Evolutionary conservation across 2,888 invertebrate genomes (phyloP), one percentile per base, ranked within the genome.

Genomic region (Idaea aversata): DNA sequence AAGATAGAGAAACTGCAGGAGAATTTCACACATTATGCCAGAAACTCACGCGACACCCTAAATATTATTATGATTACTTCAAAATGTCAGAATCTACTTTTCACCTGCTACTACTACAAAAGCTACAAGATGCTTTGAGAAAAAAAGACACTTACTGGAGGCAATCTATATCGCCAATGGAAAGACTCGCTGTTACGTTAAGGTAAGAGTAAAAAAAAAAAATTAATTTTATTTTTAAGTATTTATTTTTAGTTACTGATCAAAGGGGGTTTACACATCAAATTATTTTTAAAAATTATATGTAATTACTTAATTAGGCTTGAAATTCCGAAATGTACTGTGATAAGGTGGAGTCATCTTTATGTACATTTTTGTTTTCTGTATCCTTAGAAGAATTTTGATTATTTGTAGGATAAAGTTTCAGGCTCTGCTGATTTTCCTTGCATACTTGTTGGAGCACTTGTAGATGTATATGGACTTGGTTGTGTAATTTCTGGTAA

Each of bases 51-150:
- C 25, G 16, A n/a, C 58, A 63, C 47, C 63, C 66, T 66, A 64
- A 66, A 66, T 63, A 63, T 66, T 61, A 66, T 63, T 63, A 63
- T 66, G 66, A 63, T 66, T 66, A 66, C 61, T 66, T 66, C 63
- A 63, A 66, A 66, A 66, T 66, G 63, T 61, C 61, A 63, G 66
- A 63, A 66, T 66, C 61, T 63, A 63, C 63, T 66, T 66, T 61
- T 65, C 61, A 64, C 57, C 16, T 64, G 61, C 64, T 64, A 64
- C 64, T 64, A 64, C 64, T 64, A 64, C 64, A 64, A 64, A 64
- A 64, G 61, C 61, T 64, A 64, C 64, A 64, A 61, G 57, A 61
- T 64, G 64, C 15, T 61, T 64, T 64, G 64, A 61, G 61, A 64
- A 64, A 63, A 60, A 61, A 66, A 66, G 63, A 63, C 34, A 63